Base-by-base conservation (phyloP, 2,797 vertebrate species). In the Pipistrellus pygmaeus region DNA sequence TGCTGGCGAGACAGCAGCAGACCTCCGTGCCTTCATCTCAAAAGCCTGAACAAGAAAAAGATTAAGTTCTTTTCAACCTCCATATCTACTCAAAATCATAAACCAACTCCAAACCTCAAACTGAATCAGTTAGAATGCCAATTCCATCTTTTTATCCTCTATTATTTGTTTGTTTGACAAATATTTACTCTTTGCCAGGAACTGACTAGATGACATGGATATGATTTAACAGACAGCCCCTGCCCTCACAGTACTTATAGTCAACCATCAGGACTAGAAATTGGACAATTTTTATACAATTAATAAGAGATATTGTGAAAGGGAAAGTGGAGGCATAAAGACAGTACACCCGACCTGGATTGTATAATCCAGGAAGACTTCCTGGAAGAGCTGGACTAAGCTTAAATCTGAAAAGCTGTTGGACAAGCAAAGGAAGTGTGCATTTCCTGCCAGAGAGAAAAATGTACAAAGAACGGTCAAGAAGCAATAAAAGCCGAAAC, bases 21-120 rank as follows among this genome's bases (percentile, higher is more conserved):
- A 95, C 38, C 95, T 98, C 38, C 77, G 96, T 48, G 96, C 83
- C 88, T 97, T 98, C 95, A 99, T 96, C 92, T 98, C 98, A 96
- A 97, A 98, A 62, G 97, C 98, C 99, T 99, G 85, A 1, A 62
- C 30, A 81, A 60, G 46, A 35, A 46, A 68, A 82, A 84, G 35
- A 88, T 78, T 35, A 69, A 15, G 7, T 30, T 91, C 73, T 95
- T 82, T 84, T 78, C 57, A 95, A 81, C 7, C 6, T 87, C 35
- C 6, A 23, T 46, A 60, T 41, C 66, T 78, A 82, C 44, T 93
- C 14, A 76, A 85, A 96, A 92, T 57, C 72, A 85, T 46, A 87
- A 80, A 84, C 53, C 78, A 93, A 91, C n/a, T 84, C 60, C 17
- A 72, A 82, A 84, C 15, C n/a, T 87, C 78, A 64, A 93, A 81